Conservation (phyloP, 2,797 vertebrate species). For the Anas georgica region DNA sequence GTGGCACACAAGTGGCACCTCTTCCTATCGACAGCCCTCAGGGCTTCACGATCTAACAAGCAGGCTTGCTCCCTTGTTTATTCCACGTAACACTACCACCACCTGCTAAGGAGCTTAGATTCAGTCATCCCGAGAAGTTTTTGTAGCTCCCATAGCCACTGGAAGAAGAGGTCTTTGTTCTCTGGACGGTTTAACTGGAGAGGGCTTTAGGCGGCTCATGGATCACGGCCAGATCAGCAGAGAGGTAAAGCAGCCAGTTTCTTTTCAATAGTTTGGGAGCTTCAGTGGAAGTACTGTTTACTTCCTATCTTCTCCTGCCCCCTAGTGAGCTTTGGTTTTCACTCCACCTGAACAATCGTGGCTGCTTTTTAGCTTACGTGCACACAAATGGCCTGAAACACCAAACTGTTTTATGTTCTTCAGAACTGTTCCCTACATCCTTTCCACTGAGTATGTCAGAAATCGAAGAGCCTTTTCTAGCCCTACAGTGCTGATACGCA, state of each 20-base stretch:
- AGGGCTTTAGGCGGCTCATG: background rate
- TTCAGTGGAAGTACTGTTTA: background rate
- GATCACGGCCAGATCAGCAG: background rate
- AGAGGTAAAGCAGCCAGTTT: background rate
- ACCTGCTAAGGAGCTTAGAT: background rate
- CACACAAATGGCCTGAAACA: background rate
- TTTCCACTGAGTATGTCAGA: background rate
- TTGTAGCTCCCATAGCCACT: background rate
- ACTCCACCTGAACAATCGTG: background rate
- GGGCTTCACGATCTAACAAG: background rate
- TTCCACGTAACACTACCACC: background rate
- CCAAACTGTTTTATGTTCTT: background rate
- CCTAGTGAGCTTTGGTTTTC: background rate
- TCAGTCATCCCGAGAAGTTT: background rate
- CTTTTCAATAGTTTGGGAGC: background rate
- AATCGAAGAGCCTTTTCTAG: background rate
- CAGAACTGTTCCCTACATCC: rapidly evolving
- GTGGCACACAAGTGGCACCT: background rate
- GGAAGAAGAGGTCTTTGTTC: background rate
- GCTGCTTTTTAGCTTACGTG: background rate
- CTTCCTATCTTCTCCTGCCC: background rate
- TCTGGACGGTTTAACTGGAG: background rate
- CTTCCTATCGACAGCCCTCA: background rate
- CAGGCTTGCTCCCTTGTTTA: background rate
- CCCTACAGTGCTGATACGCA: background rate